Conservation (phyloP, 92 coral and sea anemone species). For the Porites rus region DNA sequence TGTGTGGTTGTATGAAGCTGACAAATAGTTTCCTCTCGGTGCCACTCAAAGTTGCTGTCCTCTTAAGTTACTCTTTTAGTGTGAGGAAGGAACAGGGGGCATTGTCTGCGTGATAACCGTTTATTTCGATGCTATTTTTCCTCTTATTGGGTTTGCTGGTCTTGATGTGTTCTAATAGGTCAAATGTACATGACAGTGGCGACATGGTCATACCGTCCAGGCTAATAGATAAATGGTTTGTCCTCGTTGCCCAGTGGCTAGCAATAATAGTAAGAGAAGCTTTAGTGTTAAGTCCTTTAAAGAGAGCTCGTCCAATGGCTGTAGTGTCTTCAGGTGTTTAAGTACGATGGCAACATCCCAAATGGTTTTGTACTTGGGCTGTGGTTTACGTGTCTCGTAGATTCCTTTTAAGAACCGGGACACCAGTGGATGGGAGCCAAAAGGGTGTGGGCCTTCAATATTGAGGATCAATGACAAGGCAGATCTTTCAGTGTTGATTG, state of each 20-base stretch:
- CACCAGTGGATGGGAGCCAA: slow-evolving; percentile 52
- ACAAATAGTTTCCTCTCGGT: slow-evolving; percentile 39
- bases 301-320: slow-evolving; percentile 31
- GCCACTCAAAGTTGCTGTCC: slow-evolving; percentile 16
- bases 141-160: slow-evolving; percentile 52
- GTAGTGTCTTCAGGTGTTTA: slow-evolving; percentile 25
- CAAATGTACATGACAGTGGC: slow-evolving; percentile 28
- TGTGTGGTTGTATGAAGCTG: slow-evolving; percentile 48
- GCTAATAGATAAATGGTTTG: slow-evolving; percentile 42
- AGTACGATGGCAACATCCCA: slow-evolving; percentile 63
- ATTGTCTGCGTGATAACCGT: slow-evolving; percentile 19
- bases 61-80: slow-evolving; percentile 39
- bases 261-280: slow-evolving; percentile 40
- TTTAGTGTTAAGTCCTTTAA: slow-evolving; percentile 53
- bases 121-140: slow-evolving; percentile 2
- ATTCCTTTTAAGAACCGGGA: slow-evolving; percentile 59
- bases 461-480: slow-evolving; percentile 42
- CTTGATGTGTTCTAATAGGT: slow-evolving; percentile 51
- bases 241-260: slow-evolving; percentile 61
- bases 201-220: slow-evolving; percentile 21
- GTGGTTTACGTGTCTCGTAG: slow-evolving; percentile 40
- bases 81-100: slow-evolving; percentile 53
- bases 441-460: background rate
- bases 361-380: slow-evolving; percentile 52
- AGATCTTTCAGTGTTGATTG: slow-evolving; percentile 62